These are phyloP conservation scores for Steinernema scapterisci DNA, from an alignment of 2,888 invertebrate genomes.

Conservation along the genomic window DNA sequence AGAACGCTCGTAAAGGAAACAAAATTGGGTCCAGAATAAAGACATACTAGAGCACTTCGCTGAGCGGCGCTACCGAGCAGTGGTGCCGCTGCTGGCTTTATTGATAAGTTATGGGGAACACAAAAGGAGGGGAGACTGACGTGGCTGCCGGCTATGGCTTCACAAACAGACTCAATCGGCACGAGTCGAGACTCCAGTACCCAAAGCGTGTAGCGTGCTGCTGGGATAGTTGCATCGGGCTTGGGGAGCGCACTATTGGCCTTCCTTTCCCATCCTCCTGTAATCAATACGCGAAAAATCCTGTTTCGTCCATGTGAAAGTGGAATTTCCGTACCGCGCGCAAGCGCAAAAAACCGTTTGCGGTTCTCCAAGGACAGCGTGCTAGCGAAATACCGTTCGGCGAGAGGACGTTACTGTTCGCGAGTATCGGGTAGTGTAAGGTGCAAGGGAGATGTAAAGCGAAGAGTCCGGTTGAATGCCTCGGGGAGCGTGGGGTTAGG, in stretches of 20 bases:
- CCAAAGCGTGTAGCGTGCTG: constrained; percentile 4
- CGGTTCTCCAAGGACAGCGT: constrained; percentile 14
- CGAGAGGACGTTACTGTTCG: not conserved
- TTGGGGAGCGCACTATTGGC: constrained; percentile 5
- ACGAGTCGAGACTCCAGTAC: not conserved
- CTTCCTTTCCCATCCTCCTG: constrained; percentile 18
- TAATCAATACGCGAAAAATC: constrained; percentile 31
- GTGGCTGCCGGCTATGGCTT: not conserved
- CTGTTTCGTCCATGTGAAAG: constrained; percentile 21
- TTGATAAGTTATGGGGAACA: not conserved
- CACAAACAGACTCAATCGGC: not conserved
- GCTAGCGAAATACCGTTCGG: not conserved
- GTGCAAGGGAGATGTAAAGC: constrained; percentile 2
- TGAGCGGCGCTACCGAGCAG: not conserved
- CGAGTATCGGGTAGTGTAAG: not conserved
- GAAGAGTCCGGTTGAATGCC: constrained; percentile 22
- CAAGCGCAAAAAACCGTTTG: constrained; percentile 26
- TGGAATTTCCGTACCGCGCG: constrained; percentile 9
- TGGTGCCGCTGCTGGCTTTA: not conserved
- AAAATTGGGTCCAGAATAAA: not conserved
- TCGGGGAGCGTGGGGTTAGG: constrained; percentile 8
- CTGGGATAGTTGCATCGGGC: not conserved
- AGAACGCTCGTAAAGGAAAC: not conserved
- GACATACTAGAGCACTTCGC: not conserved
- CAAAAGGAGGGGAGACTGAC: not conserved